Evolutionary conservation across 1,140 invertebrate species (phyloP).

Genomic region (Apis laboriosa): DNA sequence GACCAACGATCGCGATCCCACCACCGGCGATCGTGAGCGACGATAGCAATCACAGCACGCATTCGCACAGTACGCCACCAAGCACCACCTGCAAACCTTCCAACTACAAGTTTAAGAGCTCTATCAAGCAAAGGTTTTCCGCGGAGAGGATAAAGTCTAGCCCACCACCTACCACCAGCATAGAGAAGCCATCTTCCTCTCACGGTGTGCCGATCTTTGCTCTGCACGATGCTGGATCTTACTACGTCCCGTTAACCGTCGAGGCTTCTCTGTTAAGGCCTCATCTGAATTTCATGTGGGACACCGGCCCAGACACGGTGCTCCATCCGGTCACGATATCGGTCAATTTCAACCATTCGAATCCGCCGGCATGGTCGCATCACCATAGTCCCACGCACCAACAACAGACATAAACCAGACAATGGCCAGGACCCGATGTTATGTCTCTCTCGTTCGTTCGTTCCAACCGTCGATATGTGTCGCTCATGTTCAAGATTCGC

Average conservation of each 20-base stretch:
- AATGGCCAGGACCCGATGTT: neutral
- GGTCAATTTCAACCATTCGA: slow-evolving; percentile 87
- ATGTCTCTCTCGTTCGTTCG: neutral
- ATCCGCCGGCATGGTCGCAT: slow-evolving; percentile 70
- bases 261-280: slow-evolving; percentile 88
- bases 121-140: slow-evolving; percentile 93
- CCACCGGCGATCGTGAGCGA: slow-evolving; percentile 71
- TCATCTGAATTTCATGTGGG: slow-evolving; percentile 83
- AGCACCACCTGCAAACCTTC: slow-evolving; percentile 74
- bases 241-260: slow-evolving; percentile 94
- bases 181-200: slow-evolving; percentile 67
- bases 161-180: slow-evolving; percentile 60
- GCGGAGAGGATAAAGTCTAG: slow-evolving; percentile 79
- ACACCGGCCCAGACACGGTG: slow-evolving; percentile 83
- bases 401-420: slow-evolving; percentile 57
- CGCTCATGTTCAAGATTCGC: neutral
- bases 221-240: slow-evolving; percentile 91
- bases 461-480: neutral
- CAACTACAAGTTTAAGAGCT: slow-evolving; percentile 96
- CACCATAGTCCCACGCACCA: slow-evolving; percentile 73
- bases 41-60: slow-evolving; percentile 78
- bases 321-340: slow-evolving; percentile 95
- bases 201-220: slow-evolving; percentile 89
- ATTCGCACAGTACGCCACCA: slow-evolving; percentile 67
- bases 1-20: slow-evolving; percentile 61